Base-by-base conservation (phyloP, 2,888 invertebrate species). In the Junonia oenone region DNA sequence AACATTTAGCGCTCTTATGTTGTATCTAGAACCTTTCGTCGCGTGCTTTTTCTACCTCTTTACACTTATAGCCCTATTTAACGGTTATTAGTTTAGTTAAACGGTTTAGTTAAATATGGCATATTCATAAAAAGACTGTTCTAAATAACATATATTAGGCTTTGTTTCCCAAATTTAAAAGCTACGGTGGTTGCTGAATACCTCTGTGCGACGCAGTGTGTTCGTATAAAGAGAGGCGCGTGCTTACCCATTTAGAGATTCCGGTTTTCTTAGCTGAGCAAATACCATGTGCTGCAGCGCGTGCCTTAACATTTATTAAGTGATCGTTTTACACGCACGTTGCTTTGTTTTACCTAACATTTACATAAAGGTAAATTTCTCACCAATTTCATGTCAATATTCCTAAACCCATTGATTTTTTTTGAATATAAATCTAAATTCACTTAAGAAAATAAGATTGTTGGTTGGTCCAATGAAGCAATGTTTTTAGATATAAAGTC, bases 1-100 rank as follows among this genome's bases (percentile, higher is more conserved):
- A 53, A 46, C 57, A 52, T 57, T 51, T 59, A 52, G 52, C 47
- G 47, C 45, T 45, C 52, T 50, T 50, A 51, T 50, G 53, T 52
- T 33, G 49, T 22, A n/a, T n/a, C n/a, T n/a, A 48, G 55, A 19
- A 27, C 49, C 54, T 59, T 55, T 37, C 51, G 55, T 45, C 45
- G 50, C 9, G 11, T 15, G 45, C 53, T 47, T 58, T 40, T 46
- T 58, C 47, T 49, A 52, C 45, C 49, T 58, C 50, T 47, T 43
- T 51, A 48, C 33, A 55, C 47, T 57, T 54, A 54, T 48, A 33
- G 31, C 48, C 13, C 53, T 38, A 53, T 54, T 48, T 35, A 43
- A 31, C 47, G 40, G 43, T 31, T 54, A 15, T 26, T n/a, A n/a
- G n/a, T n/a, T n/a, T n/a, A n/a, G n/a, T n/a, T n/a, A n/a, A n/a